These are phyloP conservation scores for Anguilla pacifica DNA, from an alignment of 2,797 vertebrate species.

Conservation along the genomic window DNA sequence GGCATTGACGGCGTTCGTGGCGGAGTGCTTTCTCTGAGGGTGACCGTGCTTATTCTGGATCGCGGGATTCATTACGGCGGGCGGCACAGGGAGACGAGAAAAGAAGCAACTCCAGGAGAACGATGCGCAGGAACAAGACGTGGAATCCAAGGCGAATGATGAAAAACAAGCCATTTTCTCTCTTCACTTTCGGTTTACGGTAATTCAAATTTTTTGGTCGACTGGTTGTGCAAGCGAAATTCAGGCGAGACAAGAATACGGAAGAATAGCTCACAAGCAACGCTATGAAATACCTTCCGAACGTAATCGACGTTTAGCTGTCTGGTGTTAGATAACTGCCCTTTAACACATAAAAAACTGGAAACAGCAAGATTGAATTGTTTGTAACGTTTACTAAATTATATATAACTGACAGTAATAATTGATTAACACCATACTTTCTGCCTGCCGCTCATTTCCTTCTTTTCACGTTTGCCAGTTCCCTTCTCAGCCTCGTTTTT, in stretches of 20 bases:
- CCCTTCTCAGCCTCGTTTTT: neutral
- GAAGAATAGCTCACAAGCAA: neutral
- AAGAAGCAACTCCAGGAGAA: neutral
- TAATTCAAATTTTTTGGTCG: neutral
- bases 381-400: neutral
- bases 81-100: conserved; percentile 4
- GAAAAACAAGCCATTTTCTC: conserved; percentile 60
- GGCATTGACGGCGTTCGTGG: conserved; percentile 39
- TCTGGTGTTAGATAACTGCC: neutral
- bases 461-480: conserved; percentile 2
- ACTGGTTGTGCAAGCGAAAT: conserved; percentile 8
- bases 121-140: conserved; percentile 9
- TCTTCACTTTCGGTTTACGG: neutral
- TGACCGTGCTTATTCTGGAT: conserved; percentile 57
- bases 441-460: conserved; percentile 2
- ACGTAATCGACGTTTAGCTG: neutral
- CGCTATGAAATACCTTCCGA: neutral
- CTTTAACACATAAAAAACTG: neutral
- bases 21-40: conserved; percentile 36
- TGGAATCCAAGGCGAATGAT: conserved; percentile 26
- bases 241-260: neutral
- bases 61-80: conserved; percentile 41
- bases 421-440: neutral
- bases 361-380: neutral
- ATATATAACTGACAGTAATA: neutral